Evolutionary conservation across 2,888 invertebrate species (phyloP), one percentile per base, ranked within the genome.

Genomic region (Galerucella calmariensis): DNA sequence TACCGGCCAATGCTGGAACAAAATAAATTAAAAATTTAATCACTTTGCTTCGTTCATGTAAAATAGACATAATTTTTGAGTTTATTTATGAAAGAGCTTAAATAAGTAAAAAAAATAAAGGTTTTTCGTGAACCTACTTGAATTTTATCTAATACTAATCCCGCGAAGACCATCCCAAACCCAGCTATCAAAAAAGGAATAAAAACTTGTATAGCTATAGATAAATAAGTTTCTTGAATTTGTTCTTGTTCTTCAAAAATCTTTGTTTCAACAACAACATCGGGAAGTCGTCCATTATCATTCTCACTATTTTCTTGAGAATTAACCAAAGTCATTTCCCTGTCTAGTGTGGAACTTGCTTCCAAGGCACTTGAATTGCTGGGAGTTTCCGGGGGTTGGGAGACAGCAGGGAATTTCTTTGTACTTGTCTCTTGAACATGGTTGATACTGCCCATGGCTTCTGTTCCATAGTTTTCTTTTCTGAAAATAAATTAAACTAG

Each of bases 141-240:
- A 78, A 94, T 94, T 80, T 89, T 87, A 85, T 94, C 93, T 74
- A 94, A 89, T 59, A 94, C 92, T 76, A 94, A 88, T 69, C 94
- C 94, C 75, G 94, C 94, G 76, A 92, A 92, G 44, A 95, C 94
- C 92, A 93, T 94, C 65, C 94, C 94, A 83, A 93, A 90, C 41
- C 94, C 94, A 76, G 94, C 94, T 73, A 94, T 90, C 74, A 94
- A 88, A 85, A 93, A 94, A 20, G 94, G 94, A 82, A 91, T 90
- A 81, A 90, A 90, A 51, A 94, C 93, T 88, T 94, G 92, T 78
- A 92, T 88, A 44, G 91, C 89, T 79, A 92, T 91, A 48, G 90
- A 89, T 77, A 90, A 87, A 84, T 91, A 91, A 12, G 91, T 90
- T 84, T 92, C 92, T 75, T 88, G 83, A 48, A 85, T 86, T 78